phyloP scores from a whole-genome alignment of 2,888 invertebrate species.

The Julus scanicus region DNA sequence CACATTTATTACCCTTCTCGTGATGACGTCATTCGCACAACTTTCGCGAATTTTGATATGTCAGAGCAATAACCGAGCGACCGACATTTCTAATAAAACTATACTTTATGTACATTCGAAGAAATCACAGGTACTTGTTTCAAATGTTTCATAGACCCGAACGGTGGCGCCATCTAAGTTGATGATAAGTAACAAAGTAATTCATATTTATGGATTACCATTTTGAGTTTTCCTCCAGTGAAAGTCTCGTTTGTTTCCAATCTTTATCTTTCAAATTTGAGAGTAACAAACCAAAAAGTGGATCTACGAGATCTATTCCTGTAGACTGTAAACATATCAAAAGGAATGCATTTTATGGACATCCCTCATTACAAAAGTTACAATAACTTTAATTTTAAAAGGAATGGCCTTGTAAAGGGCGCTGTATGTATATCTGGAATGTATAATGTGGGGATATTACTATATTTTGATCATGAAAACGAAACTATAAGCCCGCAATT shows the following conservation, averaged over 20 bases:
- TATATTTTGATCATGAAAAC: too few relatives aligned
- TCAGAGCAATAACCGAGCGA: background rate
- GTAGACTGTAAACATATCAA: background rate
- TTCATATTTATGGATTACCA: background rate
- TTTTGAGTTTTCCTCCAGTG: constrained; percentile 44
- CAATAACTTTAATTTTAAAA: too few relatives aligned
- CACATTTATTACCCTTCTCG: background rate
- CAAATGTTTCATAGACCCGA: too few relatives aligned
- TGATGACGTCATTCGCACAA: background rate
- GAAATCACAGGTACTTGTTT: too few relatives aligned
- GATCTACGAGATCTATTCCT: background rate
- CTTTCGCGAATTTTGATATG: background rate
- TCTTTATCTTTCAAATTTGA: background rate
- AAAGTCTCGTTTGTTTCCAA: constrained; percentile 7
- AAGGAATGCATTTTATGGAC: background rate
- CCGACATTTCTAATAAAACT: too few relatives aligned
- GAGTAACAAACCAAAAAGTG: background rate
- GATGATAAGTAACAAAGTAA: background rate
- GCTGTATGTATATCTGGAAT: too few relatives aligned
- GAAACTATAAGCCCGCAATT: too few relatives aligned
- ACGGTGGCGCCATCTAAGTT: too few relatives aligned
- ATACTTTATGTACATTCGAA: too few relatives aligned
- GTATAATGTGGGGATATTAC: too few relatives aligned
- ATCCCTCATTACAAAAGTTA: too few relatives aligned
- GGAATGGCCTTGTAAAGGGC: too few relatives aligned